Base-by-base conservation (phyloP, 2,113 vertebrate species). In the Toxostoma redivivum region DNA sequence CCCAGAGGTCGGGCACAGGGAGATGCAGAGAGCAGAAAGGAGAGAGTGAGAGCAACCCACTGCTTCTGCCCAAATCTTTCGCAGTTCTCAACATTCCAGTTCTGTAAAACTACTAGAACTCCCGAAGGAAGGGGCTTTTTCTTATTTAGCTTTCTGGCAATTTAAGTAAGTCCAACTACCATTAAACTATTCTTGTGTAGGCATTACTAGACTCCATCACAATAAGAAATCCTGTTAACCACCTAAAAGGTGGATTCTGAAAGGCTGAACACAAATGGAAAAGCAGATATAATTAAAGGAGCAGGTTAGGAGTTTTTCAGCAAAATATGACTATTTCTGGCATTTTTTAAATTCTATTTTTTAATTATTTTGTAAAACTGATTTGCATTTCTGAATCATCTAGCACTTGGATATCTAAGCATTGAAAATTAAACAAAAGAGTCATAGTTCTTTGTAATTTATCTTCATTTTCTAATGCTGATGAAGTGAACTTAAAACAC, bases 381-480 rank as follows among this genome's bases (percentile, higher is more conserved):
- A 81, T 94, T 82, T 94, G 35, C 62, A 82, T 91, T 94, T 94
- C 74, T 95, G 81, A 94, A 81, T 88, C 48, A 79, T 71, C 40
- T 71, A 56, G 25, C 35, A 21, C 62, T 91, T 70, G 56, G 15
- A 53, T 87, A 87, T 69, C 48, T 92, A 87, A 89, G 65, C 45
- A 79, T 11, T 95, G 93, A 92, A 95, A 81, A 92, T 65, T 60
- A 92, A 95, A 95, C 61, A 94, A 92, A 95, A 79, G 73, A 76
- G 57, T 45, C 61, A 81, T 65, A 92, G 73, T 91, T 78, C 86
- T 91, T 91, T 95, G 73, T 47, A 85, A 78, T n/a, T 94, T 91
- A 85, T 84, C 81, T 95, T 51, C 38, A 94, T 92, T 96, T 92
- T 94, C 87, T 89, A 76, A 45, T 69, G 73, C 66, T 91, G 84